phyloP scores from a whole-genome alignment of 2,113 vertebrate genomes.

The Odontesthes bonariensis region DNA sequence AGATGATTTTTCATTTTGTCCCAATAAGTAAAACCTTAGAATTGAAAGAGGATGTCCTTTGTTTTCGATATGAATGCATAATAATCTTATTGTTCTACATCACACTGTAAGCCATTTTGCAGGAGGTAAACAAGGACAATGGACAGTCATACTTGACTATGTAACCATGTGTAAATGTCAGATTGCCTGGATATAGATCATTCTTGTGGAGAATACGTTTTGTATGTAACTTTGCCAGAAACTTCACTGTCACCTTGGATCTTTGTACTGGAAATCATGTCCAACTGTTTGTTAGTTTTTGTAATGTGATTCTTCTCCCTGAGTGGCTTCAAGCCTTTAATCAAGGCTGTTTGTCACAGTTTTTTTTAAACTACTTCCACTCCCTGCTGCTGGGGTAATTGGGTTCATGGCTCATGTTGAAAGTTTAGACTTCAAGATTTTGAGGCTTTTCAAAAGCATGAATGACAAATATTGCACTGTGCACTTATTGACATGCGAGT shows the following conservation, averaged over 20 bases:
- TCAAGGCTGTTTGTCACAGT: slow-evolving; percentile 29
- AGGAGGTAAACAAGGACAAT: not conserved
- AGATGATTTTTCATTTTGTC: too few relatives aligned
- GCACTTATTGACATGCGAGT: slow-evolving; percentile 14
- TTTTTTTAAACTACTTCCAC: slow-evolving; percentile 11
- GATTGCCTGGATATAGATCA: slow-evolving; percentile 7
- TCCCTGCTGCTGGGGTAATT: slow-evolving; percentile 16
- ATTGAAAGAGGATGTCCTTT: not conserved
- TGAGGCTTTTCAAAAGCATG: slow-evolving; percentile 4
- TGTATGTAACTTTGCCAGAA: slow-evolving; percentile 6
- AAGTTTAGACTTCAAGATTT: slow-evolving; percentile 27
- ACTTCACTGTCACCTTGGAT: not conserved
- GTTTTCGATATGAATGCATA: not conserved
- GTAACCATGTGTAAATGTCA: slow-evolving; percentile 1
- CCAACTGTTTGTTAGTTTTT: slow-evolving; percentile 14
- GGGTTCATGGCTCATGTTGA: slow-evolving; percentile 22
- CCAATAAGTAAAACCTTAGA: too few relatives aligned
- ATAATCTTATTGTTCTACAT: not conserved
- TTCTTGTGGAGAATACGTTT: slow-evolving; percentile 14
- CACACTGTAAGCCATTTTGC: not conserved
- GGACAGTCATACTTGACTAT: not conserved
- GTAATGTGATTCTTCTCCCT: not conserved
- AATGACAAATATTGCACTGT: not conserved
- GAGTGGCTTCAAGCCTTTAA: slow-evolving; percentile 18
- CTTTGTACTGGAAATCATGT: not conserved